Evolutionary conservation across 1,140 invertebrate species (phyloP), one percentile per base, ranked within the genome.

Genomic region (Polypedilum vanderplanki): DNA sequence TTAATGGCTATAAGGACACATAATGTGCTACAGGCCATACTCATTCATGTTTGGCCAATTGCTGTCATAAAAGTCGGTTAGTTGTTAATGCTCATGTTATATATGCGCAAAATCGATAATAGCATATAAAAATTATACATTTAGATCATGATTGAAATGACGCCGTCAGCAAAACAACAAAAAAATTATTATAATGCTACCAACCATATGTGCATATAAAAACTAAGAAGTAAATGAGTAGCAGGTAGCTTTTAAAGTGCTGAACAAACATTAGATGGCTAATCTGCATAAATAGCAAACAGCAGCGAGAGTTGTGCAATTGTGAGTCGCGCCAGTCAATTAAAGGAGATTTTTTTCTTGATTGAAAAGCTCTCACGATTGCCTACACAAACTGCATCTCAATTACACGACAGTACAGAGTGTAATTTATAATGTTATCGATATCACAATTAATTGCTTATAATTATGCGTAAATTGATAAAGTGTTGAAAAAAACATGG

Each of bases 361-460:
- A 33, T 33, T 33, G 24, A 33, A 33, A 33, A 33, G 24, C 24
- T 33, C 24, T 33, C 24, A 33, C 24, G 24, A 33, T 5, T 3
- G 24, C 24, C 24, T 33, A 33, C 24, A 33, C 24, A 57, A 57
- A n/a, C 15, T 57, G 46, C n/a, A 57, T 57, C 46, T 57, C 46
- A 57, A 33, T 57, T 57, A 57, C 46, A 57, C n/a, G 5, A 33
- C n/a, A n/a, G n/a, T 46, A 57, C n/a, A n/a, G 12, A 12, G n/a
- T 57, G 46, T 57, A 57, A 57, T 57, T 33, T 57, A 4, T 12
- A 15, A 57, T 57, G 46, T 57, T 57, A n/a, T 57, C 46, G 46
- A 57, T 57, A 57, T 57, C 46, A 12, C 46, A 12, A 57, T 57
- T 57, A 57, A 57, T 57, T 57, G 46, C 46, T n/a, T n/a, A 57